Percentiles rank a stretch among this genome's conserved stretches.
Evolutionary conservation across 2,113 vertebrate species (phyloP).

Genomic region (Clupea harengus): DNA sequence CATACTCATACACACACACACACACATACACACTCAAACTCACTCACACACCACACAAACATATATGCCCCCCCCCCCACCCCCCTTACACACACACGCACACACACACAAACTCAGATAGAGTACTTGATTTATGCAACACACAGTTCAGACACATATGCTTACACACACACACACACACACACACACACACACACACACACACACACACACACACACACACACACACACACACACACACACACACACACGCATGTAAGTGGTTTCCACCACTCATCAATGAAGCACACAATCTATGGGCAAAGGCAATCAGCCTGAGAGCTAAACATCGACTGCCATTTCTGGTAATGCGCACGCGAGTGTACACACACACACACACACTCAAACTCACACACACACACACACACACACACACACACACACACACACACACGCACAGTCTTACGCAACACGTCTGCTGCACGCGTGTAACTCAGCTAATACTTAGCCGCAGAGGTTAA

Average conservation of each 20-base stretch:
- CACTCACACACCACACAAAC: not conserved
- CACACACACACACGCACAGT: too few relatives aligned
- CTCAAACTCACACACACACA: too few relatives aligned
- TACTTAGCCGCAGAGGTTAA: not conserved
- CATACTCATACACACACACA: not conserved
- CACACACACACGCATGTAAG: conserved; percentile 8
- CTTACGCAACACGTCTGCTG: not conserved
- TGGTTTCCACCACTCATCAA: not conserved
- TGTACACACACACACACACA: not conserved
- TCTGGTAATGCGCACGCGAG: not conserved
- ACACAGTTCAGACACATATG: not conserved
- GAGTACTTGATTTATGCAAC: not conserved
- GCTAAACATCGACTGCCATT: not conserved
- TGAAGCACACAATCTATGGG: not conserved
- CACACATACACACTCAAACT: not conserved
- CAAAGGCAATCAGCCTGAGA: not conserved
- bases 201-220: not conserved
- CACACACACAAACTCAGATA: not conserved
- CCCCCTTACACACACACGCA: not conserved
- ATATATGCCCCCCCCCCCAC: not conserved
- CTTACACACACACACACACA: not conserved
- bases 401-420: too few relatives aligned
- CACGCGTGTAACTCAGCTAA: not conserved
- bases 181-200: not conserved
- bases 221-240: not conserved